Base-by-base conservation (phyloP, 2,888 invertebrate genomes). In the Clistopyga incitator region DNA sequence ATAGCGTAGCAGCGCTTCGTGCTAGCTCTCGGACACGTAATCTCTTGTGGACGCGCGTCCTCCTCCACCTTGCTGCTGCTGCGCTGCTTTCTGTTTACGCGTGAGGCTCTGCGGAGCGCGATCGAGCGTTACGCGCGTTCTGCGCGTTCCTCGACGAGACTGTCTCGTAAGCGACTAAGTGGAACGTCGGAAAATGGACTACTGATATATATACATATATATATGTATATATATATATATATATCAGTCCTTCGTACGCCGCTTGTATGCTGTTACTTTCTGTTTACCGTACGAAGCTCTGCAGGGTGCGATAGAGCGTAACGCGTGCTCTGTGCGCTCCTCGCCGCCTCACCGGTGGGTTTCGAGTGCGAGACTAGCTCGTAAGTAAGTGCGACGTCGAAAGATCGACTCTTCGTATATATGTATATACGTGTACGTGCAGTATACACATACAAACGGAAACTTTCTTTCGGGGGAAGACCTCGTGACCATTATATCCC, bases 21-120 rank as follows among this genome's bases (percentile, higher is more conserved):
- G 50, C 72, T 50, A 38, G 23, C 38, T 38, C 50, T 71, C 56
- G 59, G 59, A 65, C 72, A 79, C 79, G 72, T 68, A 77, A 77
- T 77, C 52, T 61, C 29, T 18, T 56, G 15, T 3, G 38, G 15
- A 38, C 20, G 64, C 75, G n/a, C 65, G 34, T 65, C 67, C 76
- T 56, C 65, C 76, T 67, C 54, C 67, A n/a, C n/a, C n/a, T n/a
- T n/a, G n/a, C n/a, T n/a, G n/a, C n/a, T n/a, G n/a, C 15, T 20
- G n/a, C n/a, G 56, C 25, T 72, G 13, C 11, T 59, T 59, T 68
- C 50, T 52, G 68, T 68, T 68, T 52, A 68, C 68, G 68, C 25
- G 68, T 38, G 38, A 38, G 38, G 8, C 56, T 50, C 18, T 18
- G 4, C n/a, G 6, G 15, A n/a, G 71, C 52, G n/a, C 72, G 72